Conservation (phyloP, 2,888 invertebrate species). For the Eucera pruinosa region DNA sequence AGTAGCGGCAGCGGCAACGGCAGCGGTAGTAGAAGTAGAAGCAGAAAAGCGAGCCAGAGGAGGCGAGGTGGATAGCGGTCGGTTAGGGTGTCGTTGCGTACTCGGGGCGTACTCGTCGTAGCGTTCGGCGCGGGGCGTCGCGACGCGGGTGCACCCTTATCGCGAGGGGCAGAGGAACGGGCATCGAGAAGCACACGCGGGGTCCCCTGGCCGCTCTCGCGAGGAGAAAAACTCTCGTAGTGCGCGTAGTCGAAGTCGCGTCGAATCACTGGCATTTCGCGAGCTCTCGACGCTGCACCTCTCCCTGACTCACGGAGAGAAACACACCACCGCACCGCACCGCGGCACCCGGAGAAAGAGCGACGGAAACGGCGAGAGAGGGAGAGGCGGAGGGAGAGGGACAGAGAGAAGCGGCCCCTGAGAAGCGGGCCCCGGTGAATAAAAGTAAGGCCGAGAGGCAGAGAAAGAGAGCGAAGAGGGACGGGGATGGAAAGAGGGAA, state of each 20-base stretch:
- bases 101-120: conserved; percentile 22
- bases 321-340: too few species aligned
- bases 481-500: conserved; percentile 7
- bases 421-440: conserved; percentile 73
- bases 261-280: conserved; percentile 75
- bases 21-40: conserved; percentile 15
- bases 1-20: neutral
- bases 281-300: conserved; percentile 69
- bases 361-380: conserved; percentile 5
- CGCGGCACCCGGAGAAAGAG: conserved; percentile 48
- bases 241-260: conserved; percentile 70
- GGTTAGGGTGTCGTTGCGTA: neutral
- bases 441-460: conserved; percentile 75
- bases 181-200: conserved; percentile 16
- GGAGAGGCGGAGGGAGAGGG: conserved; percentile 16
- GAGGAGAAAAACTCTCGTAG: conserved; percentile 60
- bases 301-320: conserved; percentile 62
- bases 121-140: conserved; percentile 49
- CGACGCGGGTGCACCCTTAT: conserved; percentile 56
- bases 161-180: conserved; percentile 21
- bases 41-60: neutral
- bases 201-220: conserved; percentile 57
- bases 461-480: too few species aligned
- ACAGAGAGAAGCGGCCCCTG: conserved; percentile 36
- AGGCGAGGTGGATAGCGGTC: neutral